Evolutionary conservation across 2,888 invertebrate species (phyloP).

Genomic region (Artemia sinica): DNA sequence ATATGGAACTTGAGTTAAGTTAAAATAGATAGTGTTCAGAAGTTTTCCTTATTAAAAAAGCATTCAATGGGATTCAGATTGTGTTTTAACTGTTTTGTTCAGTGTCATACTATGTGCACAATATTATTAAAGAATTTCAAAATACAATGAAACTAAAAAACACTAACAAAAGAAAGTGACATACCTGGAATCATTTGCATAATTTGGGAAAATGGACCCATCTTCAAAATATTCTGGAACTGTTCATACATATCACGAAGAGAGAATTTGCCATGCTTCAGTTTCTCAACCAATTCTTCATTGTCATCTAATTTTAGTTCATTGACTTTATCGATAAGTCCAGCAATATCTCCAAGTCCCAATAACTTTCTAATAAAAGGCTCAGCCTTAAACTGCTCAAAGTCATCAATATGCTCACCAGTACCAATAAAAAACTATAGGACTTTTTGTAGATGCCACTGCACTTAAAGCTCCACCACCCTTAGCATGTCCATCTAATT

Average conservation of each 20-base stretch:
- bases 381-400: slow-evolving; percentile 95
- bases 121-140: not conserved
- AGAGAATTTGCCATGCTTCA: slow-evolving; percentile 97
- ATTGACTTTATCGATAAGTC: slow-evolving; percentile 86
- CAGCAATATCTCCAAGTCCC: slow-evolving; percentile 96
- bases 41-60: no score
- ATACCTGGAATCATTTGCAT: slow-evolving; percentile 46
- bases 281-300: slow-evolving; percentile 90
- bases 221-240: slow-evolving; percentile 99
- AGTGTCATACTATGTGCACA: not conserved
- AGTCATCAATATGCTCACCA: slow-evolving; percentile 97
- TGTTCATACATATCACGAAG: slow-evolving; percentile 99
- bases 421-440: slow-evolving; percentile 98
- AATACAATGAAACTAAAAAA: slow-evolving; percentile 14
- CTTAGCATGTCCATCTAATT: slow-evolving; percentile 96
- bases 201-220: slow-evolving; percentile 99
- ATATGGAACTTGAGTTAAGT: no score
- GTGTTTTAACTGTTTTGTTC: no score
- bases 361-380: slow-evolving; percentile 95
- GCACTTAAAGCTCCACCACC: slow-evolving; percentile 98
- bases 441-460: slow-evolving; percentile 96
- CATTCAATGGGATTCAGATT: not conserved
- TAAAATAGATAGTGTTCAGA: no score
- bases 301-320: slow-evolving; percentile 90
- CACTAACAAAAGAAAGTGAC: not conserved